These are phyloP conservation scores for Zygaena filipendulae DNA, from an alignment of 2,888 invertebrate genomes.

Conservation along the genomic window DNA sequence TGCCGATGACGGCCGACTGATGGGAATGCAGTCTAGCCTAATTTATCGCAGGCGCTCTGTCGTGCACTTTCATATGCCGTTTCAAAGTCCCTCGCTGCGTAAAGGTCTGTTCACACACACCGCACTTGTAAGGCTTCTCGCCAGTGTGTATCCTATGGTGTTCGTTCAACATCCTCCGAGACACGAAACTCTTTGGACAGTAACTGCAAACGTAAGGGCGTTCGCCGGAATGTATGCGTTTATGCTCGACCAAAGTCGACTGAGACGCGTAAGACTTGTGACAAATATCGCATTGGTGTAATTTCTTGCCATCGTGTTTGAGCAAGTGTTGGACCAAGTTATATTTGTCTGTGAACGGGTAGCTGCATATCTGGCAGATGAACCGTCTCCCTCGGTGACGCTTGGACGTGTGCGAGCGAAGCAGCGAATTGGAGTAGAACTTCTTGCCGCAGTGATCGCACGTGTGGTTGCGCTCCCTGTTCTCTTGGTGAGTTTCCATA, in stretches of 20 bases:
- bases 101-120: constrained; percentile 45
- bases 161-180: constrained; percentile 41
- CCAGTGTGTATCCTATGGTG: constrained; percentile 55
- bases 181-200: constrained; percentile 45
- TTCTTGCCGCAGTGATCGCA: constrained; percentile 57
- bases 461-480: constrained; percentile 37
- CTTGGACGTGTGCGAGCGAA: constrained; percentile 35
- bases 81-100: constrained; percentile 51
- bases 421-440: constrained; percentile 41
- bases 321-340: constrained; percentile 47
- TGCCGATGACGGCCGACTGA: no score
- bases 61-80: constrained; percentile 55
- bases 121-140: constrained; percentile 48
- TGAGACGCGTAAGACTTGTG: constrained; percentile 38
- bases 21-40: no score
- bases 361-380: constrained; percentile 47
- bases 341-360: constrained; percentile 48
- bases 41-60: no score
- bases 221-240: constrained; percentile 54
- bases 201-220: constrained; percentile 39
- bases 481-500: constrained; percentile 46
- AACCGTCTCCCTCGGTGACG: constrained; percentile 41
- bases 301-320: constrained; percentile 46
- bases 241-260: constrained; percentile 41
- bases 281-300: constrained; percentile 48